Percentiles rank a stretch among this genome's conserved stretches.
These are phyloP conservation scores for Caenorhabditis virilis DNA, from an alignment of 2,888 invertebrate genomes.

Conservation along the genomic window DNA sequence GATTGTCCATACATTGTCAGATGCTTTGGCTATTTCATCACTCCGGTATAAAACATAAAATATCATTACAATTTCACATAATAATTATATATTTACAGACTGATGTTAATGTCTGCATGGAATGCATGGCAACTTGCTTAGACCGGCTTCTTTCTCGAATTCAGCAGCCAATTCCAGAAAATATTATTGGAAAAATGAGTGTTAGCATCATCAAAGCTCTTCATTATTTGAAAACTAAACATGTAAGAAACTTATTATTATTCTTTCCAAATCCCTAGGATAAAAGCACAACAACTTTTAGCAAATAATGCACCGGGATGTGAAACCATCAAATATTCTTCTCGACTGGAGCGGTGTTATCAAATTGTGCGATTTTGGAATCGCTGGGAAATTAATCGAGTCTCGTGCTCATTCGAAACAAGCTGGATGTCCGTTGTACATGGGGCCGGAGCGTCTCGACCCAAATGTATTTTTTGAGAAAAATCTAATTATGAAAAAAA, in stretches of 20 bases:
- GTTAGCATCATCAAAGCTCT: slow-evolving; percentile 95
- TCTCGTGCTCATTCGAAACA: slow-evolving; percentile 76
- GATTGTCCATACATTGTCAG: slow-evolving; percentile 95
- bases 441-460: slow-evolving; percentile 77
- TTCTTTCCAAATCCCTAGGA: background rate
- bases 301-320: slow-evolving; percentile 65
- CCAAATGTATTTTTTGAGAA: slow-evolving; percentile 17
- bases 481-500: background rate
- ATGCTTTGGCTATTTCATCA: slow-evolving; percentile 96
- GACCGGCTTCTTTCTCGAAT: slow-evolving; percentile 87
- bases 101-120: slow-evolving; percentile 99
- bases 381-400: slow-evolving; percentile 85
- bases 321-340: slow-evolving; percentile 89
- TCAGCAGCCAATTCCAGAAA: slow-evolving; percentile 86
- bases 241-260: slow-evolving; percentile 66
- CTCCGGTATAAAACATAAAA: slow-evolving; percentile 77
- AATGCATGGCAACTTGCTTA: slow-evolving; percentile 97
- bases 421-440: slow-evolving; percentile 96
- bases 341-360: slow-evolving; percentile 90
- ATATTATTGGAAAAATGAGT: slow-evolving; percentile 93
- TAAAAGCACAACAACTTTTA: slow-evolving; percentile 24
- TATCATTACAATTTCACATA: background rate
- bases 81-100: slow-evolving; percentile 68
- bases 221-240: slow-evolving; percentile 93
- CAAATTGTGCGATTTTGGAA: slow-evolving; percentile 98